Conservation (phyloP, 2,888 invertebrate species). For the Quadroppia sp. region DNA sequence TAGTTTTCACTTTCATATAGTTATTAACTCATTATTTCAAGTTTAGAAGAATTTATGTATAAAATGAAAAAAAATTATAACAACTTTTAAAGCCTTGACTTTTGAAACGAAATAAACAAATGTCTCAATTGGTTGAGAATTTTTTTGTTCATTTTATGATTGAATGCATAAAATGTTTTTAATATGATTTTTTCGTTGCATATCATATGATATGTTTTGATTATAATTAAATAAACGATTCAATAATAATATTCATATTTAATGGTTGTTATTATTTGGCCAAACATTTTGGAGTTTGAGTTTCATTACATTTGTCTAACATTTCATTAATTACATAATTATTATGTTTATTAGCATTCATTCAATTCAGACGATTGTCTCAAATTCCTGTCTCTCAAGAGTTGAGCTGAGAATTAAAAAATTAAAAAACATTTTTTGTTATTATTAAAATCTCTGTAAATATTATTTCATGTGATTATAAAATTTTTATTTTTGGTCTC, state of each 20-base stretch:
- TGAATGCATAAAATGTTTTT: not conserved
- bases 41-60: not conserved
- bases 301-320: not conserved
- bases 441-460: no score
- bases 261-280: not conserved
- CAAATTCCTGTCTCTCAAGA: not conserved
- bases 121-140: not conserved
- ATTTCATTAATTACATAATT: not conserved
- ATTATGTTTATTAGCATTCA: not conserved
- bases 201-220: conserved; percentile 26
- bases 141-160: not conserved
- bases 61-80: not conserved
- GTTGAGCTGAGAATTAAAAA: no score
- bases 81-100: not conserved
- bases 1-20: not conserved
- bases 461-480: no score
- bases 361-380: not conserved
- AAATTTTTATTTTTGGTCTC: not conserved
- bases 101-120: not conserved
- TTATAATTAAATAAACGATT: not conserved
- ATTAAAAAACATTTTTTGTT: no score
- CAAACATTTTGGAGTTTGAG: not conserved
- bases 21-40: not conserved
- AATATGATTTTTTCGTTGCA: not conserved
- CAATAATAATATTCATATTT: not conserved